These are phyloP conservation scores for Perodicticus potto DNA, from an alignment of 2,797 vertebrate species.

Conservation along the genomic window DNA sequence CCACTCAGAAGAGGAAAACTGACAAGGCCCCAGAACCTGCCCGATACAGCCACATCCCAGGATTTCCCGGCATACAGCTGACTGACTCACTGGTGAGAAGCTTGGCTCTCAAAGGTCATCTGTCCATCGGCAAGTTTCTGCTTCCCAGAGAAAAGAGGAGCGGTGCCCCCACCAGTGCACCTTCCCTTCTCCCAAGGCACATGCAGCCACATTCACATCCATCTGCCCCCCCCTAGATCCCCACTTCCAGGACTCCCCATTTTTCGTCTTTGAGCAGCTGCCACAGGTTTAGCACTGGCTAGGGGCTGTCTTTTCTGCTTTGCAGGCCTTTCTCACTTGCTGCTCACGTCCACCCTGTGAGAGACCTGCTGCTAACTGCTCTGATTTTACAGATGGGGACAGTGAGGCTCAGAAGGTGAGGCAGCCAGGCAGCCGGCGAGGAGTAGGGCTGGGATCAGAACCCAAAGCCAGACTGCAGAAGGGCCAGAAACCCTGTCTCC, in stretches of 20 bases:
- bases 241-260: not conserved
- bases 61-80: not conserved
- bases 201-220: not conserved
- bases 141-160: not conserved
- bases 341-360: not conserved
- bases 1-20: not conserved
- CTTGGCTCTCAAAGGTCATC: not conserved
- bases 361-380: not conserved
- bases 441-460: not conserved
- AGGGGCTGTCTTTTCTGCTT: too few species aligned
- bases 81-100: not conserved
- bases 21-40: not conserved
- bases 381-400: not conserved
- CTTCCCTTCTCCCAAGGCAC: not conserved
- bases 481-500: too few species aligned
- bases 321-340: not conserved
- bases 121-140: not conserved
- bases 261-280: not conserved
- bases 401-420: not conserved
- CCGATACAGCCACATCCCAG: not conserved
- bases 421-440: not conserved
- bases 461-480: not conserved
- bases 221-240: rapidly evolving
- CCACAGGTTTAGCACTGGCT: rapidly evolving
- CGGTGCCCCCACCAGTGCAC: too few species aligned